Conservation (phyloP, 2,888 invertebrate species). For the Ectemnius lituratus region DNA sequence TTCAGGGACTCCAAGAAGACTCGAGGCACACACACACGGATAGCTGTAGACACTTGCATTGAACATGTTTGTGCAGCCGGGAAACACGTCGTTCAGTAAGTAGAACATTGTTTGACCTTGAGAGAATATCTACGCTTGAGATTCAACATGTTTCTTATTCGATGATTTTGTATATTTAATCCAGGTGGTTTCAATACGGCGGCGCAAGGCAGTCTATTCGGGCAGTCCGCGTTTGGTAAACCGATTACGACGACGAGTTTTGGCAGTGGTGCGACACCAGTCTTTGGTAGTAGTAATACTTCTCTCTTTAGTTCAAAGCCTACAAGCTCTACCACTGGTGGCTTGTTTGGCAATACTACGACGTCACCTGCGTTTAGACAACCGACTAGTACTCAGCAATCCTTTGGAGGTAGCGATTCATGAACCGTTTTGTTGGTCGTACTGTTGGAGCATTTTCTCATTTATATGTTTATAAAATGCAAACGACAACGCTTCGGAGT, state of each 20-base stretch:
- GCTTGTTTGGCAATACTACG: constrained; percentile 83
- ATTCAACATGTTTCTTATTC: constrained; percentile 12
- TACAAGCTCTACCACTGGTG: constrained; percentile 78
- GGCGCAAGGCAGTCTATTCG: constrained; percentile 79
- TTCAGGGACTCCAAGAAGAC: constrained; percentile 2
- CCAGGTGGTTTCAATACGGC: constrained; percentile 79
- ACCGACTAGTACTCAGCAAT: constrained; percentile 80
- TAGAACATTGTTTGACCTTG: constrained; percentile 14
- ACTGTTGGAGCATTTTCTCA: constrained; percentile 3
- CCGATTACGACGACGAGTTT: constrained; percentile 82
- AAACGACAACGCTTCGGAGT: neutral
- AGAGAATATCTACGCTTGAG: neutral
- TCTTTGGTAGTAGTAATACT: constrained; percentile 83
- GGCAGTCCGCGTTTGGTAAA: constrained; percentile 80
- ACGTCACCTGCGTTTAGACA: constrained; percentile 84
- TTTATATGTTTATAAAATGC: constrained; percentile 7
- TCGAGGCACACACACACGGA: neutral
- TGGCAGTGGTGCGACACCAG: constrained; percentile 82
- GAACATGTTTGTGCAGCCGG: constrained; percentile 72
- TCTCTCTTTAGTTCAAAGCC: constrained; percentile 81
- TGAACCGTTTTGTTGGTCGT: constrained; percentile 19
- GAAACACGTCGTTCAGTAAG: constrained; percentile 77
- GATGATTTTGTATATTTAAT: neutral
- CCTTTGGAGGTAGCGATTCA: constrained; percentile 72
- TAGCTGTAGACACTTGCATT: neutral